Evolutionary conservation across 2,113 vertebrate species (phyloP).

Genomic region (Ailuropoda melanoleuca): DNA sequence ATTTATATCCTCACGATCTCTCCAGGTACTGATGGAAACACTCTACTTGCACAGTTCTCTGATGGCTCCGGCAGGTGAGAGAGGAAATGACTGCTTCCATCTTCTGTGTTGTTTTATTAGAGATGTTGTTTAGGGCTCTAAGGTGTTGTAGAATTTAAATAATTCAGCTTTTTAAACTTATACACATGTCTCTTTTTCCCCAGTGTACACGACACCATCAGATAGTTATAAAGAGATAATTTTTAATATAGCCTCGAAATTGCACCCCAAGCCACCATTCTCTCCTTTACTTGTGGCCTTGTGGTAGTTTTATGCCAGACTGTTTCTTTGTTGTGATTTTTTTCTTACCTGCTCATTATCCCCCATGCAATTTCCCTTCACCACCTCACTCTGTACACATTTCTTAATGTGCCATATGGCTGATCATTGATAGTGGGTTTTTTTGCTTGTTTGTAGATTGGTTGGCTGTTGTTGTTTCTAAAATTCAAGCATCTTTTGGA

Average conservation of each 20-base stretch:
- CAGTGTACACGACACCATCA: neutral
- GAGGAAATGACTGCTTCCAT: neutral
- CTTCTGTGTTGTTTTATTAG: neutral
- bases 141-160: neutral
- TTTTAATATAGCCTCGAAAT: neutral
- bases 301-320: neutral
- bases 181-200: neutral
- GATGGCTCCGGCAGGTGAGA: neutral
- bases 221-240: neutral
- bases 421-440: neutral
- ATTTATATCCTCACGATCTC: neutral
- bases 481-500: neutral
- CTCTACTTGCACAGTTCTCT: neutral
- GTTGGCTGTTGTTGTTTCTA: neutral
- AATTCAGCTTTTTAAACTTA: neutral
- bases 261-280: neutral
- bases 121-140: neutral
- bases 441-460: neutral
- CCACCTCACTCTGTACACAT: neutral
- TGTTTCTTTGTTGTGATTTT: neutral
- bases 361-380: neutral
- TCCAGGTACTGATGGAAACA: neutral
- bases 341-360: neutral
- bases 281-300: neutral
- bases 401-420: neutral